Base-by-base conservation (phyloP, 2,888 invertebrate genomes). In the Apodemia hepburni region DNA sequence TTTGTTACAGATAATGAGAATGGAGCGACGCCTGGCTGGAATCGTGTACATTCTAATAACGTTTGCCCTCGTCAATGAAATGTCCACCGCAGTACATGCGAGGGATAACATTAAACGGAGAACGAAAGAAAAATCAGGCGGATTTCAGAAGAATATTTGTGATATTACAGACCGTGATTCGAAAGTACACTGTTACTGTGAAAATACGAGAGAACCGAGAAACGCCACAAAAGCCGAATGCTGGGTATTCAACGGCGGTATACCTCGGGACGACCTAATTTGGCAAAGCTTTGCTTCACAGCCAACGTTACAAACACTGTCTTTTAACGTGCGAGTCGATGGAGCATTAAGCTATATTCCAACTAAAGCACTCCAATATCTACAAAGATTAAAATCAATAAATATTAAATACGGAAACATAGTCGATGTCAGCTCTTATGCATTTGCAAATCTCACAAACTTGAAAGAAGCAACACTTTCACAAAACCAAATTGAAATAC, bases 211-310 rank as follows among this genome's bases (percentile, higher is more conserved):
- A 63, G 86, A 90, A 64, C 84, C 84, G 47, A 81, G 82, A 69
- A 92, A 93, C 74, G 95, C 95, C 27, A 94, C 94, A 57, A 94
- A 94, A 72, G 95, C 95, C 59, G 95, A 95, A 81, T 97, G 97
- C 80, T 94, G 95, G 94, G 93, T 97, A 58, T 95, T 96, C 83
- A 94, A 93, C 71, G 92, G 93, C 51, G 94, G 94, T 57, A 92
- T 95, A 75, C 92, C 93, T 8, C 92, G 92, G 65, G 95, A 95
- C 71, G 95, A 96, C 78, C 93, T 93, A 67, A 93, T 95, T 73
- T 97, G 97, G 96, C 93, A 93, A 69, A 93, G 94, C 75, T 96
- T 96, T 81, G 92, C 93, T 27, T 94, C 95, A 42, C 96, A 97
- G 81, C 94, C 94, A 59, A 92, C 93, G 73, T 82, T 96, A 70